phyloP scores from a whole-genome alignment of 2,113 vertebrate species.

The Gadus chalcogrammus region DNA sequence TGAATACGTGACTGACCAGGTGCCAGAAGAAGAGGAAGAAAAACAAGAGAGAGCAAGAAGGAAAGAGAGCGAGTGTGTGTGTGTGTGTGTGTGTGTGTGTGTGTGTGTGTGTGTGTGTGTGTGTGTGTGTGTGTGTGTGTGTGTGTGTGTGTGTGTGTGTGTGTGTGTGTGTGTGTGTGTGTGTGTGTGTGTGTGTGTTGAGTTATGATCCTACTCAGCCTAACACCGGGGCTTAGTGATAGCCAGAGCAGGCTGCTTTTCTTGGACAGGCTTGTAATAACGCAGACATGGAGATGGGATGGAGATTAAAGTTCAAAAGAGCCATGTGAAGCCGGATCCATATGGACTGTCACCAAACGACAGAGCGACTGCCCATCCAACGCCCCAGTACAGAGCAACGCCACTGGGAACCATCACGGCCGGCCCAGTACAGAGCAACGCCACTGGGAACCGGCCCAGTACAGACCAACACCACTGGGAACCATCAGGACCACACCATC shows the following conservation, averaged over 20 bases:
- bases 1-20: background rate
- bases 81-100: slow-evolving; percentile 5
- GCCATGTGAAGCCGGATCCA: slow-evolving; percentile 1
- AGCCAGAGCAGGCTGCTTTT: slow-evolving; percentile 50
- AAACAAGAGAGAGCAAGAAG: slow-evolving; percentile 10
- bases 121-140: background rate
- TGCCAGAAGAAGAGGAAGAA: no score
- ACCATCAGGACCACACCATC: slow-evolving; percentile 26
- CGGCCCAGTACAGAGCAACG: slow-evolving; percentile 21
- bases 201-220: slow-evolving; percentile 40
- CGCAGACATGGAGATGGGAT: slow-evolving; percentile 43
- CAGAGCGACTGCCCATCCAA: slow-evolving; percentile 38
- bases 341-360: slow-evolving; percentile 41
- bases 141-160: background rate
- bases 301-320: slow-evolving; percentile 64
- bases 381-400: slow-evolving; percentile 44
- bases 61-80: background rate
- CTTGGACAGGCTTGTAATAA: slow-evolving; percentile 44
- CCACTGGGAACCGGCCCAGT: no score
- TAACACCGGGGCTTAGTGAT: slow-evolving; percentile 36
- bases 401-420: slow-evolving; percentile 22
- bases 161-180: background rate
- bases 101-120: no score
- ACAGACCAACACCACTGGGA: slow-evolving; percentile 10
- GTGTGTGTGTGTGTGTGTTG: slow-evolving; percentile 13